These are phyloP conservation scores for Zaprionus tsacasi DNA, from an alignment of 1,140 invertebrate species.

Conservation along the genomic window DNA sequence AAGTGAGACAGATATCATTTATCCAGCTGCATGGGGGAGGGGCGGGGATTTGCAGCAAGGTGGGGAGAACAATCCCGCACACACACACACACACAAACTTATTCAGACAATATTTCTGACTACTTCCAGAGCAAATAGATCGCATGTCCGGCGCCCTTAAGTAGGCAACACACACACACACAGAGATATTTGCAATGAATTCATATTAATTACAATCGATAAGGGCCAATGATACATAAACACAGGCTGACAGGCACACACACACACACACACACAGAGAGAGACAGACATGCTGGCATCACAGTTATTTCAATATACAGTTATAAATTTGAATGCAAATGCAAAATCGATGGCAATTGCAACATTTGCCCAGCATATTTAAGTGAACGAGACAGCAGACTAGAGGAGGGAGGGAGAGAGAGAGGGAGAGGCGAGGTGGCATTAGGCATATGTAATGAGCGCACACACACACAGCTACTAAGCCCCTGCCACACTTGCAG, in stretches of 20 bases:
- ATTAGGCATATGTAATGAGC: conserved; percentile 55
- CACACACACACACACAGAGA: not conserved
- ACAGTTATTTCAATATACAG: conserved; percentile 63
- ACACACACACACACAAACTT: not conserved
- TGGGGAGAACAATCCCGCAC: not conserved
- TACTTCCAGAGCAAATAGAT: conserved; percentile 55
- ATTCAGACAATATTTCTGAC: not conserved
- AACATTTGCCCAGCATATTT: conserved; percentile 50
- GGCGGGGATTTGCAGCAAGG: too few relatives aligned
- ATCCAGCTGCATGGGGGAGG: too few relatives aligned
- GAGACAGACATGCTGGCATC: conserved; percentile 5
- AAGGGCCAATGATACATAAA: conserved; percentile 38
- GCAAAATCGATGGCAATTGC: conserved; percentile 72
- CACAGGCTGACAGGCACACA: not conserved
- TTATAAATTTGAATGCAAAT: conserved; percentile 65
- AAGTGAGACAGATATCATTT: conserved; percentile 23
- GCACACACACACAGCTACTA: conserved; percentile 17
- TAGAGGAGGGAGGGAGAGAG: too few relatives aligned
- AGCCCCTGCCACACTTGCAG: not conserved
- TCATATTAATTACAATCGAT: conserved; percentile 74
- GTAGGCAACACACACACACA: conserved; percentile 72
- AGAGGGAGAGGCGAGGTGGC: not conserved
- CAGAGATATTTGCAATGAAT: conserved; percentile 68
- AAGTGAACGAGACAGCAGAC: conserved; percentile 2
- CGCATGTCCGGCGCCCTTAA: conserved; percentile 53